Conservation (phyloP, 37 sponge, comb jelly and placozoan species). For the Spongilla lacustris region DNA sequence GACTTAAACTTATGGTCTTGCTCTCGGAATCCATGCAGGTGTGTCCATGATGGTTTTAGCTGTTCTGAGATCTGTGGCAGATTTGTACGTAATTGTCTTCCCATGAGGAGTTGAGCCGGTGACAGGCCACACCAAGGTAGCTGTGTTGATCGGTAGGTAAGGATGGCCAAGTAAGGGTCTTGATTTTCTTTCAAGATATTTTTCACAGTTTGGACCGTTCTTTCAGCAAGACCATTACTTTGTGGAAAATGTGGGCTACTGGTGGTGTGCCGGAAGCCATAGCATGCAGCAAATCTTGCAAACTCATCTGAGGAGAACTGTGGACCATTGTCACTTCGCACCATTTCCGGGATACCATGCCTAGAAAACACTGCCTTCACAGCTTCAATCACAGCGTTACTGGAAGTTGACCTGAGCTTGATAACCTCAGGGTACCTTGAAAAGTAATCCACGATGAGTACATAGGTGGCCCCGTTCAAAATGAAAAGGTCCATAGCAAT, state of each 20-base stretch:
- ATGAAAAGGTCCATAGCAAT: slow-evolving; percentile 48
- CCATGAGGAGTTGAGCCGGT: slow-evolving; percentile 71
- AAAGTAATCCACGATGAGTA: slow-evolving; percentile 41
- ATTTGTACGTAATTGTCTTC: slow-evolving; percentile 39
- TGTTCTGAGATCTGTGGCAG: slow-evolving; percentile 1
- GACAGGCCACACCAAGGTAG: slow-evolving; percentile 59
- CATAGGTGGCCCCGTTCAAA: slow-evolving; percentile 20
- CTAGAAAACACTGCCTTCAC: slow-evolving; percentile 37
- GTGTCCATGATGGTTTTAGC: slow-evolving; percentile 43
- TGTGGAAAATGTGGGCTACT: slow-evolving; percentile 54
- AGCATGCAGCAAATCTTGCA: not conserved
- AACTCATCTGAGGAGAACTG: slow-evolving; percentile 36
- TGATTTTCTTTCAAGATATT: slow-evolving; percentile 11
- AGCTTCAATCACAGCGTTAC: slow-evolving; percentile 1
- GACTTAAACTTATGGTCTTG: slow-evolving; percentile 16
- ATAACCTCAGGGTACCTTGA: slow-evolving; percentile 46
- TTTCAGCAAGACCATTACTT: slow-evolving; percentile 43
- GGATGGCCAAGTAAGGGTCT: slow-evolving; percentile 35
- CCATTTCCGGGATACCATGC: slow-evolving; percentile 21
- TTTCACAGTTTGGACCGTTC: slow-evolving; percentile 45
- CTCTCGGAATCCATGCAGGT: slow-evolving; percentile 23
- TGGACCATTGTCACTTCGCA: slow-evolving; percentile 49
- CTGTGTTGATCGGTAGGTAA: slow-evolving; percentile 40
- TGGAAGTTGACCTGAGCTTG: slow-evolving; percentile 16
- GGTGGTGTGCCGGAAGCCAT: slow-evolving; percentile 19